Base-by-base conservation (phyloP, 2,888 invertebrate genomes). In the Syritta pipiens region DNA sequence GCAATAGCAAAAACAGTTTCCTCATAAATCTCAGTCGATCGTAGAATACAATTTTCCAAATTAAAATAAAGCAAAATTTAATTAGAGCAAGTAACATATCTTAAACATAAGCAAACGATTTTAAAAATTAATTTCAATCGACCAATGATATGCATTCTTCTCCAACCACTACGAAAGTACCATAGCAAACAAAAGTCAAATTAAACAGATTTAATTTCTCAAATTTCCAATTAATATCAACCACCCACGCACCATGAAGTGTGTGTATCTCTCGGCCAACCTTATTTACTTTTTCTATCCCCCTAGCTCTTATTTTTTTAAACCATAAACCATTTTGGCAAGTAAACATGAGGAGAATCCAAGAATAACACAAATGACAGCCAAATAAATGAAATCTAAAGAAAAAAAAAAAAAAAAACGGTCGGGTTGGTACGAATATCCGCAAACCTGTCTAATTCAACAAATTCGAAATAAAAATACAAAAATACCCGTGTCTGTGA, bases 101-200 rank as follows among this genome's bases (percentile, higher is more conserved):
- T n/a, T n/a, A n/a, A n/a, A n/a, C n/a, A n/a, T n/a, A n/a, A n/a
- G n/a, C n/a, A n/a, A n/a, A n/a, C n/a, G n/a, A n/a, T n/a, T n/a
- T n/a, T n/a, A n/a, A n/a, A n/a, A n/a, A n/a, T n/a, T n/a, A n/a
- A n/a, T n/a, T n/a, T n/a, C n/a, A n/a, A n/a, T n/a, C n/a, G n/a
- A n/a, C n/a, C n/a, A n/a, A n/a, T n/a, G n/a, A n/a, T n/a, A n/a
- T n/a, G n/a, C n/a, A n/a, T n/a, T n/a, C n/a, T n/a, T n/a, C n/a
- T n/a, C n/a, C n/a, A n/a, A n/a, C n/a, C n/a, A n/a, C n/a, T n/a
- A n/a, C 37, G 10, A 51, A 53, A 65, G 40, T 63, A 62, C n/a
- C n/a, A 62, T 62, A 30, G 62, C 62, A 71, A 77, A 77, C 35
- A 63, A 20, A 65, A 77, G 71, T 63, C 57, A 77, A 71, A 71